Evolutionary conservation across 2,888 invertebrate species (phyloP).

Genomic region (Limnephilus lunatus): DNA sequence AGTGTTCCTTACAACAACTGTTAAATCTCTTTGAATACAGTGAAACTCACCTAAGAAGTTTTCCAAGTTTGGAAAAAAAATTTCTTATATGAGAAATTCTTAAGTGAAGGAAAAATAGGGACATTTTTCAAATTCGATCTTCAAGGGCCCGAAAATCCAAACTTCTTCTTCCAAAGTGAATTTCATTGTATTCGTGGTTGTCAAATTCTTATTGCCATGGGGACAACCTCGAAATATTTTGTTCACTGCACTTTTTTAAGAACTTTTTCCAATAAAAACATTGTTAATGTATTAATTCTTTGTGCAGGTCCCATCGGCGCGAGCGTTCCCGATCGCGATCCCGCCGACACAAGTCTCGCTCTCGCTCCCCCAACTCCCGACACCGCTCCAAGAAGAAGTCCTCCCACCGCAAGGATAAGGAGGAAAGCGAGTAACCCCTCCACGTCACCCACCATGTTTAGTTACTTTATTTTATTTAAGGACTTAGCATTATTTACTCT

Average conservation of each 20-base stretch:
- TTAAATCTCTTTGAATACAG: neutral
- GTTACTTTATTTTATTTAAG: slow-evolving; percentile 6
- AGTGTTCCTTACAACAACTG: neutral
- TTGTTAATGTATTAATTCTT: neutral
- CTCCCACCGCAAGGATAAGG: slow-evolving; percentile 85
- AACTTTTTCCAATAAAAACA: too few relatives aligned
- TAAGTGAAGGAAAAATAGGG: too few relatives aligned
- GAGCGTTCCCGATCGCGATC: slow-evolving; percentile 83
- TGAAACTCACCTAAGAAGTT: too few relatives aligned
- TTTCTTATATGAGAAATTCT: too few relatives aligned
- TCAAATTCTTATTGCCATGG: neutral
- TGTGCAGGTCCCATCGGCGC: slow-evolving; percentile 79
- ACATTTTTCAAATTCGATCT: too few relatives aligned
- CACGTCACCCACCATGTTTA: slow-evolving; percentile 60
- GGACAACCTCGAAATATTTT: neutral
- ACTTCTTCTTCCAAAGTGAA: too few relatives aligned
- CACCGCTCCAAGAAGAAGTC: slow-evolving; percentile 76
- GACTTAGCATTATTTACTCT: neutral
- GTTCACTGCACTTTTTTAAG: neutral
- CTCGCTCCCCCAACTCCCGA: slow-evolving; percentile 83
- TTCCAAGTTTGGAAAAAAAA: too few relatives aligned
- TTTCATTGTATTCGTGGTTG: neutral
- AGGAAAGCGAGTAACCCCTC: slow-evolving; percentile 81
- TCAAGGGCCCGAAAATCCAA: too few relatives aligned
- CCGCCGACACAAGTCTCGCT: slow-evolving; percentile 83